Evolutionary conservation across 2,113 vertebrate genomes (phyloP).

Genomic region (Heptranchias perlo): DNA sequence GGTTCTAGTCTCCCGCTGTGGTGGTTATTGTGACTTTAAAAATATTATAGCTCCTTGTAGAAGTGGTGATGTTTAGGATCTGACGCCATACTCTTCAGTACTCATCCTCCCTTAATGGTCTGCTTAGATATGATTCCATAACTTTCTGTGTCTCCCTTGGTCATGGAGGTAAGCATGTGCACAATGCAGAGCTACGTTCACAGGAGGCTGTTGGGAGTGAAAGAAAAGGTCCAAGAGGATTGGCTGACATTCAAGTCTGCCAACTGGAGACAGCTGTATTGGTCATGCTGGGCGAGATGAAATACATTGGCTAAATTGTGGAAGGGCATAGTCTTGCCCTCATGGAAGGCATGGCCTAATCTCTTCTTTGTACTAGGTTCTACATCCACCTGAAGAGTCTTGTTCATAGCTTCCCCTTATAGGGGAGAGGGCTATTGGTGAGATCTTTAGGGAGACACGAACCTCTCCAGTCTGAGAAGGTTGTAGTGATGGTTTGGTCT

Average conservation of each 20-base stretch:
- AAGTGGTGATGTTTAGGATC: background rate
- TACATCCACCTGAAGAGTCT: background rate
- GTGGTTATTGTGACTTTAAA: background rate
- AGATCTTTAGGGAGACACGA: background rate
- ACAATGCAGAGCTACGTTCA: background rate
- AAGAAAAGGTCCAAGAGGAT: background rate
- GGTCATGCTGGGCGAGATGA: background rate
- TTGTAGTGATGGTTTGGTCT: background rate
- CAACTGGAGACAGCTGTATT: background rate
- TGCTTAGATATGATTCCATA: background rate
- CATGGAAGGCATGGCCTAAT: background rate
- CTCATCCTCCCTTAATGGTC: background rate
- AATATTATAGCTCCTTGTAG: background rate
- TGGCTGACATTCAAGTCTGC: background rate
- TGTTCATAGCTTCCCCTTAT: background rate
- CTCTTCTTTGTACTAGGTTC: background rate
- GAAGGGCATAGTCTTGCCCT: background rate
- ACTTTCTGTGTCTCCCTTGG: background rate
- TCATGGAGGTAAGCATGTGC: background rate
- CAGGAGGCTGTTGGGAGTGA: no score
- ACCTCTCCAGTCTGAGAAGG: background rate
- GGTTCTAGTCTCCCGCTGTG: background rate
- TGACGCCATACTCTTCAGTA: background rate
- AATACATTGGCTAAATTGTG: background rate
- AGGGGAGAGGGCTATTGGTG: background rate